Evolutionary conservation across 35 echinoderm and acorn worm genomes (phyloP).

Genomic region (Anneissia japonica): DNA sequence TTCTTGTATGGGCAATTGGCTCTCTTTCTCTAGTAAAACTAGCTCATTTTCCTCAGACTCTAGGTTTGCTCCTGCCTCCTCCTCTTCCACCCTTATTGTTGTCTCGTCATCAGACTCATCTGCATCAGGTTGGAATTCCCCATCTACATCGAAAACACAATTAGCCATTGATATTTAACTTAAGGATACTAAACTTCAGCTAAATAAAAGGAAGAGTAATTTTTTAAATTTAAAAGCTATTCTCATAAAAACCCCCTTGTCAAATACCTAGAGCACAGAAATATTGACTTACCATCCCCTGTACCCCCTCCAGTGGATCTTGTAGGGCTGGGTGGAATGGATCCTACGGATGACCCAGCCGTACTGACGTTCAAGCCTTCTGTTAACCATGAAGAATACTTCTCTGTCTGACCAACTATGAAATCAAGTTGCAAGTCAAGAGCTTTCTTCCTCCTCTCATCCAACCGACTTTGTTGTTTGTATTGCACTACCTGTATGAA

Average conservation of each 20-base stretch:
- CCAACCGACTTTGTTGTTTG: constrained; percentile 83
- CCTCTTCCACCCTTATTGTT: constrained; percentile 91
- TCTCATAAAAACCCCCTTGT: too few species aligned
- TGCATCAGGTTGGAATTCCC: constrained; percentile 66
- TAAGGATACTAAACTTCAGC: too few species aligned
- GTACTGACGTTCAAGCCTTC: constrained; percentile 73
- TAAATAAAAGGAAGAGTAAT: too few species aligned
- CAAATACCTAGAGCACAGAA: too few species aligned
- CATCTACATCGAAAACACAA: constrained; percentile 27
- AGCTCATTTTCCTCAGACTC: constrained; percentile 60
- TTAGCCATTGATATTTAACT: too few species aligned
- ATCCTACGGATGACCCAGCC: constrained; percentile 28
- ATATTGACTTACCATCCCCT: constrained; percentile 55
- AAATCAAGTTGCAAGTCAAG: constrained; percentile 86
- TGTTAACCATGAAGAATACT: constrained; percentile 90
- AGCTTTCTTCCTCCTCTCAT: constrained; percentile 72
- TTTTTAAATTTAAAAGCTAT: too few species aligned
- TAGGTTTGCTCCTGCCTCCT: constrained; percentile 43
- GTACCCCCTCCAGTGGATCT: constrained; percentile 1
- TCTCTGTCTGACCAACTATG: constrained; percentile 98
- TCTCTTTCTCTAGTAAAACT: constrained; percentile 84
- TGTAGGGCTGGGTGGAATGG: constrained; percentile 54
- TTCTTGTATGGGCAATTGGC: constrained; percentile 85
- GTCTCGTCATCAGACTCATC: constrained; percentile 88
- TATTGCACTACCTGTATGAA: constrained; percentile 90